A percentile compares a stretch with the other conserved stretches of the same genome.
Evolutionary conservation across 2,113 vertebrate species (phyloP).

Genomic region (Nibea albiflora): DNA sequence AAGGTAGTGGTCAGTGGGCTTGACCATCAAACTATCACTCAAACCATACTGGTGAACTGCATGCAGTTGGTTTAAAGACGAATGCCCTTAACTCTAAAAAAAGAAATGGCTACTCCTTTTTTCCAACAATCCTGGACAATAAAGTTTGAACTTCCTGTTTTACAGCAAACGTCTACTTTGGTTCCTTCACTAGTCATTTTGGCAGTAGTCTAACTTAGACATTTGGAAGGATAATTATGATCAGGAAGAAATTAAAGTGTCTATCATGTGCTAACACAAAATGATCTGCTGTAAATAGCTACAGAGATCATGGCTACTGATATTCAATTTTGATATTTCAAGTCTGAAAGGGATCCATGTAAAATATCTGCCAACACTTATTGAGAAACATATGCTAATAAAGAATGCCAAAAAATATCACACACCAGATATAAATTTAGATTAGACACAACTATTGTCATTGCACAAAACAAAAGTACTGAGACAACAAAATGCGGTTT

Average conservation of each 20-base stretch:
- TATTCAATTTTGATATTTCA: background rate
- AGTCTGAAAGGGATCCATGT: background rate
- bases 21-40: conserved; percentile 22
- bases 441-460: too few relatives aligned
- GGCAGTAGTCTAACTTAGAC: background rate
- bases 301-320: conserved; percentile 1
- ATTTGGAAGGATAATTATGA: background rate
- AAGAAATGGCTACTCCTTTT: conserved; percentile 27
- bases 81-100: conserved; percentile 64
- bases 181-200: background rate
- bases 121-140: conserved; percentile 57
- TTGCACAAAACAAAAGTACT: too few relatives aligned
- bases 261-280: background rate
- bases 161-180: conserved; percentile 45
- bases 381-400: background rate
- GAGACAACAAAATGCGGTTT: too few relatives aligned
- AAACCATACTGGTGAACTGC: conserved; percentile 64
- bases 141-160: conserved; percentile 71
- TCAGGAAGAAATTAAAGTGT: background rate
- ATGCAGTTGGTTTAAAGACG: conserved; percentile 72
- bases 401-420: background rate
- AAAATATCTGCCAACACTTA: background rate
- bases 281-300: background rate
- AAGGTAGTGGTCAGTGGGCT: background rate
- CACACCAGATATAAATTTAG: background rate